A percentile compares a stretch with the other conserved stretches of the same genome.
phyloP scores from a whole-genome alignment of 2,888 invertebrate genomes.

The Herminia tarsipennalis region DNA sequence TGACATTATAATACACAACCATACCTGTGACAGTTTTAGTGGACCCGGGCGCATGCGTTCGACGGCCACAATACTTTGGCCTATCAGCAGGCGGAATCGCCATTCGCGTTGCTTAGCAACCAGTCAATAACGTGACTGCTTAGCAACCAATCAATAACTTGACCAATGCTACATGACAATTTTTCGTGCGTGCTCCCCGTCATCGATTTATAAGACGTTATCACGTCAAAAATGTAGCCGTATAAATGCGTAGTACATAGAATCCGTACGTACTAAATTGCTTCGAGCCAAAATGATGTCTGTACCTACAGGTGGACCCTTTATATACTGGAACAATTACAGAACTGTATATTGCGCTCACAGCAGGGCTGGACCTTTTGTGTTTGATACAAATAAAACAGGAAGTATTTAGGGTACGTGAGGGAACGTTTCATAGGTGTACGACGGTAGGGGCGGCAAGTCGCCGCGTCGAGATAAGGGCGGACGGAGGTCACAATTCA shows the following conservation, averaged over 20 bases:
- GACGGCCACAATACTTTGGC: no score
- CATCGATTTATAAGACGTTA: background rate
- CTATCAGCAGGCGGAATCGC: no score
- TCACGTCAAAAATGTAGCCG: no score
- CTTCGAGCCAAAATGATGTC: slow-evolving; percentile 13
- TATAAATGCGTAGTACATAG: background rate
- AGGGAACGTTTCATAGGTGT: slow-evolving; percentile 52
- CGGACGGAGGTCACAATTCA: slow-evolving; percentile 66
- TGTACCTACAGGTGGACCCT: slow-evolving; percentile 13
- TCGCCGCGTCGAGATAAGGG: slow-evolving; percentile 53
- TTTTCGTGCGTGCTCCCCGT: no score
- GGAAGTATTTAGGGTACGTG: slow-evolving; percentile 50
- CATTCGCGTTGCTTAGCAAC: no score
- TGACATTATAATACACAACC: no score
- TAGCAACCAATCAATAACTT: no score
- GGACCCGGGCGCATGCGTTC: no score
- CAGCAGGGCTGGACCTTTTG: slow-evolving; percentile 39
- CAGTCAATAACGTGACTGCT: no score
- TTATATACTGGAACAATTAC: slow-evolving; percentile 26
- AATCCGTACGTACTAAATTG: slow-evolving; percentile 2
- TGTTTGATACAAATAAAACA: slow-evolving; percentile 52
- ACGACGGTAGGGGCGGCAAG: slow-evolving; percentile 27
- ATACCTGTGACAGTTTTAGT: no score
- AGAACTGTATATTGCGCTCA: slow-evolving; percentile 7
- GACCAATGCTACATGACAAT: no score